Percentiles rank a stretch among this genome's conserved stretches.
Conservation (phyloP, 2,888 invertebrate species). For the Tenthredo notha region DNA sequence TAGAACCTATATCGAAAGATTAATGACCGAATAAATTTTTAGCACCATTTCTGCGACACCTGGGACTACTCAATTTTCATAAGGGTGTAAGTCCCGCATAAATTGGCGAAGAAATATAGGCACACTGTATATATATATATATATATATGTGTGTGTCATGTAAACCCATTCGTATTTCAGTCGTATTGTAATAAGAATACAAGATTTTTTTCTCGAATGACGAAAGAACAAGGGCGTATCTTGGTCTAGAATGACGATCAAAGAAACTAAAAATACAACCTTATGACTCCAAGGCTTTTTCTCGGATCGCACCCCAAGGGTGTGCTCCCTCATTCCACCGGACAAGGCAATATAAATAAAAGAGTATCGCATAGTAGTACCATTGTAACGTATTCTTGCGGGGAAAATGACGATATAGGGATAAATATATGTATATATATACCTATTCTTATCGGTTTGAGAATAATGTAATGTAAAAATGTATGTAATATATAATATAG, state of each 20-base stretch:
- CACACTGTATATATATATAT: background rate
- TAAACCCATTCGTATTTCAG: slow-evolving; percentile 7
- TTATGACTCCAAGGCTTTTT: slow-evolving; percentile 4
- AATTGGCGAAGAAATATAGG: slow-evolving; percentile 31
- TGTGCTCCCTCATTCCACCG: slow-evolving; percentile 36
- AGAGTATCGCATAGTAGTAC: background rate
- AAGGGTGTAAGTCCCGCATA: slow-evolving; percentile 40
- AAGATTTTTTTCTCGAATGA: background rate
- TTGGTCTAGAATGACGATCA: background rate
- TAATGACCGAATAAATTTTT: slow-evolving; percentile 19
- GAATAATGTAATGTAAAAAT: slow-evolving; percentile 6
- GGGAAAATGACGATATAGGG: background rate
- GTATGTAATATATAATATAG: background rate
- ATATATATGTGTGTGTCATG: background rate
- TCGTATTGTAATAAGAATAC: slow-evolving; percentile 40
- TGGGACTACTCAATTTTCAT: slow-evolving; percentile 41
- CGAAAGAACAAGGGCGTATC: slow-evolving; percentile 6
- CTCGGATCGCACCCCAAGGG: slow-evolving; percentile 31
- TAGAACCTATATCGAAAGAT: background rate
- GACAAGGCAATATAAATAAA: slow-evolving; percentile 43
- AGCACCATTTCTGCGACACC: slow-evolving; percentile 14
- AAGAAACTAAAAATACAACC: background rate
- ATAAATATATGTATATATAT: background rate
- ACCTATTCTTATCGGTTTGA: background rate
- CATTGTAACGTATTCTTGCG: background rate